Conservation (phyloP, 1,140 invertebrate genomes). For the Drosophila navojoa region DNA sequence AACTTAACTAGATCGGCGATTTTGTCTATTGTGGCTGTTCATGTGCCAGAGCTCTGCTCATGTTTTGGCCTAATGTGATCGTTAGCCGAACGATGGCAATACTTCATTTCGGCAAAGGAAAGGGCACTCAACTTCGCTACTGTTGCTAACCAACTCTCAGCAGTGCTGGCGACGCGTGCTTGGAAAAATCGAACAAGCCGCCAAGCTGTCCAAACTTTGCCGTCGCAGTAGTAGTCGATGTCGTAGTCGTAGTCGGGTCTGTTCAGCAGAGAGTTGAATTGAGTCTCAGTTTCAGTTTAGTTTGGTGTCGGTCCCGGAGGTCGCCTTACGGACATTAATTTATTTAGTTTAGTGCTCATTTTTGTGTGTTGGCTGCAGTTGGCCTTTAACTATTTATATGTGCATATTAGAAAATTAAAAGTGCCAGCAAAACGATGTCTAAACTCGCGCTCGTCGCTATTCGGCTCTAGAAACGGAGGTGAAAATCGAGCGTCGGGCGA, state of each 20-base stretch:
- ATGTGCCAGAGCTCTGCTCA: background rate
- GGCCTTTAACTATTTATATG: constrained; percentile 53
- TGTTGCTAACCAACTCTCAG: constrained; percentile 38
- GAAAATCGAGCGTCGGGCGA: constrained; percentile 5
- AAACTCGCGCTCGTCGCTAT: background rate
- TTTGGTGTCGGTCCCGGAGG: constrained; percentile 10
- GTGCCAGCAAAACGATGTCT: constrained; percentile 1
- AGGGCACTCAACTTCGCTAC: constrained; percentile 30
- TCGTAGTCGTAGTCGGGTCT: constrained; percentile 30
- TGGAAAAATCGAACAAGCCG: constrained; percentile 74
- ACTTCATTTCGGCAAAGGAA: background rate
- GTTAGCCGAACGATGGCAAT: background rate
- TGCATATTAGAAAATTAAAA: constrained; percentile 20
- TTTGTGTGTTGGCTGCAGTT: background rate
- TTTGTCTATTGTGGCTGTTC: background rate
- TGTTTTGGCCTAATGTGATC: background rate
- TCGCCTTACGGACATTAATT: constrained; percentile 22
- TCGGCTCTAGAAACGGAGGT: constrained; percentile 15
- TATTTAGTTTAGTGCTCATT: constrained; percentile 9
- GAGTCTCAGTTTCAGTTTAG: constrained; percentile 47
- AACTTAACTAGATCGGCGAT: too few relatives aligned
- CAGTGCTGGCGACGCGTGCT: constrained; percentile 50
- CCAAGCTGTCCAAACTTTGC: constrained; percentile 54
- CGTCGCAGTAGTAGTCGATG: constrained; percentile 48
- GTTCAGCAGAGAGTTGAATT: constrained; percentile 49